These are phyloP conservation scores for Pachyseris speciosa DNA, from an alignment of 64 coral and sea anemone genomes.

Conservation along the genomic window DNA sequence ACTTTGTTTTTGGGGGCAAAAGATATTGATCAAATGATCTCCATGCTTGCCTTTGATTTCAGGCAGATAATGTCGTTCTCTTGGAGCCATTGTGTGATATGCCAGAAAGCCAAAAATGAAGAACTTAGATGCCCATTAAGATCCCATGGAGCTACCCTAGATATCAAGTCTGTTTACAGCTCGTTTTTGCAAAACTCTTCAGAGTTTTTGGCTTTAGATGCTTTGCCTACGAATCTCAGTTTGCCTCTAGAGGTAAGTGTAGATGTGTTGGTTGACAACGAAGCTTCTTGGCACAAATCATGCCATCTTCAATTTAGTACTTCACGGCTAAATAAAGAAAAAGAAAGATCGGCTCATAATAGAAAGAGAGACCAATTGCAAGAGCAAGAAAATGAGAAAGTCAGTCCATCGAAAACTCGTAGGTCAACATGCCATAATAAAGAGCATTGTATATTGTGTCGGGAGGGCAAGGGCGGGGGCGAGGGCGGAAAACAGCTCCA, in stretches of 20 bases:
- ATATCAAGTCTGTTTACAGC: too few species aligned
- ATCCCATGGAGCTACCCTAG: too few species aligned
- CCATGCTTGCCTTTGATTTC: too few species aligned
- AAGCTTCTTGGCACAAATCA: too few species aligned
- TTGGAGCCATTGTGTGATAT: conserved; percentile 31
- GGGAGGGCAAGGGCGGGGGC: background rate
- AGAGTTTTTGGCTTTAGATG: conserved; percentile 18
- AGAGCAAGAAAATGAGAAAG: background rate
- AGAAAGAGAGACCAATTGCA: conserved; percentile 25
- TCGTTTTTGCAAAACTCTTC: too few species aligned
- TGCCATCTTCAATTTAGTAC: conserved; percentile 53
- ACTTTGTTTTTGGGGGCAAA: too few species aligned
- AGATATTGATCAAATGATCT: too few species aligned
- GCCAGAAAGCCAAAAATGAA: conserved; percentile 31
- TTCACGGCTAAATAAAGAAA: conserved; percentile 43
- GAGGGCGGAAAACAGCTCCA: too few species aligned
- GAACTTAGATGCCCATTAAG: conserved; percentile 55
- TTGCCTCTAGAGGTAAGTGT: conserved; percentile 14
- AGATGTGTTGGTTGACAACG: too few species aligned
- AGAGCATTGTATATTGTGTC: conserved; percentile 44
- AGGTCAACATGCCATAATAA: conserved; percentile 6
- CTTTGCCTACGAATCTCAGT: background rate
- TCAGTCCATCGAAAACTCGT: background rate
- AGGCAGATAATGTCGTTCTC: too few species aligned
- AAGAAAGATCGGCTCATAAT: background rate